Percentiles rank a stretch among this genome's conserved stretches.
phyloP scores from a whole-genome alignment of 2,888 invertebrate species.

The Lasioglossum oenotherae region DNA sequence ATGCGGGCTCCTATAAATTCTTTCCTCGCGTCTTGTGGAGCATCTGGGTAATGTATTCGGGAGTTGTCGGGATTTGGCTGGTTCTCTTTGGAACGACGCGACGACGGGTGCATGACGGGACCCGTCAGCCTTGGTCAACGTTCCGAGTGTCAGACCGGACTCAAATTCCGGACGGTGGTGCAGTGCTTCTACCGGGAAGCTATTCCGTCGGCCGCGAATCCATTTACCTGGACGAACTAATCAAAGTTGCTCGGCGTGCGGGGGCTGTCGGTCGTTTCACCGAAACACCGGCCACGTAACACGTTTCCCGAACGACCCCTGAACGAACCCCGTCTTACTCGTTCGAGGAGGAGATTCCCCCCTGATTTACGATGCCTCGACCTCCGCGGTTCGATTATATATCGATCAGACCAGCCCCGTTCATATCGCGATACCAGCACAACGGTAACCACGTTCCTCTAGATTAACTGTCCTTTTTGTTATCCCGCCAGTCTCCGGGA shows the following conservation, averaged over 20 bases:
- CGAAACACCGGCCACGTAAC: not conserved
- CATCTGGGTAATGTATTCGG: constrained; percentile 7
- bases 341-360: not conserved
- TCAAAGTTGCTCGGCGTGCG: constrained; percentile 40
- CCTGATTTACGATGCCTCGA: not conserved
- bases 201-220: constrained; percentile 23
- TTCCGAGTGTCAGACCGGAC: not conserved
- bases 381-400: constrained; percentile 8
- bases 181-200: constrained; percentile 1
- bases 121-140: not conserved
- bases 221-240: constrained; percentile 51
- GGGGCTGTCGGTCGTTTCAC: not conserved
- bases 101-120: not conserved
- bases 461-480: not conserved
- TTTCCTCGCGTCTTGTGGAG: not conserved
- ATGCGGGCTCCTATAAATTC: not conserved
- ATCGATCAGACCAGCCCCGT: not conserved
- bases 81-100: not conserved
- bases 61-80: not conserved
- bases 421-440: not conserved
- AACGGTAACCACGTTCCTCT: not conserved
- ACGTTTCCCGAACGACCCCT: not conserved
- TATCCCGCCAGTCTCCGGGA: not conserved
- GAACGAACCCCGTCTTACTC: not conserved
- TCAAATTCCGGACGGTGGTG: constrained; percentile 35